phyloP scores from a whole-genome alignment of 2,888 invertebrate species.

The Latheticus oryzae region DNA sequence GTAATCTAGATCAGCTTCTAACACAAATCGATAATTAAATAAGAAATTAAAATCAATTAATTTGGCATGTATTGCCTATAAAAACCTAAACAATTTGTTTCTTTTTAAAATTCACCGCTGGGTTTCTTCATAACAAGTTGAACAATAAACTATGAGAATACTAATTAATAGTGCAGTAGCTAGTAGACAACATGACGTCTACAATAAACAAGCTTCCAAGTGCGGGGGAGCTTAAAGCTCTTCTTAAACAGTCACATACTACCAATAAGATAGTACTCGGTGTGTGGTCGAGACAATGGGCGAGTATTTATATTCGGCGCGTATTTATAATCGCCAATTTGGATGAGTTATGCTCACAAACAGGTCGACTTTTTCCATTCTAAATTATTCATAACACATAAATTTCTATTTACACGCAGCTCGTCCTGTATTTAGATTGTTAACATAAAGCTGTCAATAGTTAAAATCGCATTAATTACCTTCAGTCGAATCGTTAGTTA shows the following conservation, averaged over 20 bases:
- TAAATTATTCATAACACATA: constrained; percentile 63
- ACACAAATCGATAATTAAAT: too few species aligned
- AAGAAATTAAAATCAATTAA: too few species aligned
- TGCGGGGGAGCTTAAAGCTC: constrained; percentile 42
- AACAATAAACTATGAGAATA: constrained; percentile 25
- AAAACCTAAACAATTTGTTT: too few species aligned
- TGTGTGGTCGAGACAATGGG: constrained; percentile 59
- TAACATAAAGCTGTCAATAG: constrained; percentile 63
- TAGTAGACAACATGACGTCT: constrained; percentile 45
- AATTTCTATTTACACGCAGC: constrained; percentile 60
- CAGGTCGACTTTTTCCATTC: constrained; percentile 57
- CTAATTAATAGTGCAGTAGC: constrained; percentile 48
- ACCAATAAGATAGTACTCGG: constrained; percentile 40
- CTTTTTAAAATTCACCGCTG: neutral
- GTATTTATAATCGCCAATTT: constrained; percentile 62
- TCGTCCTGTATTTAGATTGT: constrained; percentile 61
- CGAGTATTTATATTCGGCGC: constrained; percentile 58
- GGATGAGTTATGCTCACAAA: constrained; percentile 61
- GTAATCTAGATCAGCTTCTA: too few species aligned
- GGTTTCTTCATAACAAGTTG: constrained; percentile 10
- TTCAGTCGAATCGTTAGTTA: constrained; percentile 48
- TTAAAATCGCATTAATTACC: constrained; percentile 62
- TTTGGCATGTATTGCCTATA: too few species aligned
- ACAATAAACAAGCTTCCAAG: constrained; percentile 45
- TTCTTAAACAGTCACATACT: constrained; percentile 30